Percentiles rank a stretch among this genome's conserved stretches.
These are phyloP conservation scores for Eristalis tenax DNA, from an alignment of 2,888 invertebrate species.

Conservation along the genomic window DNA sequence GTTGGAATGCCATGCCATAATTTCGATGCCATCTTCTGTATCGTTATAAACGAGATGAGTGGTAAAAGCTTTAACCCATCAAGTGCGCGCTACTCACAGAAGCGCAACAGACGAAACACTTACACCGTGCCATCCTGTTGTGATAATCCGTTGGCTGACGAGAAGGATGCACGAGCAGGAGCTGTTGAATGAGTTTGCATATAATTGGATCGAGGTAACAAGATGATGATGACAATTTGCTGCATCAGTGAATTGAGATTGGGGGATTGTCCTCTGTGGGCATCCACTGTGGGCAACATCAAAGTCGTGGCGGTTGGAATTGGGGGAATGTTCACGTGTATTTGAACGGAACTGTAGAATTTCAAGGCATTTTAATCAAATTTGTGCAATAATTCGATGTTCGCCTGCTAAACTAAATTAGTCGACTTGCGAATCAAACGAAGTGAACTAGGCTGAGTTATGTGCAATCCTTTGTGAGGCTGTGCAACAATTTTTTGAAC, in stretches of 20 bases:
- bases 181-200: conserved; percentile 43
- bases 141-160: conserved; percentile 31
- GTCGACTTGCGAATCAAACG: too few species aligned
- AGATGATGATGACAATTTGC: conserved; percentile 51
- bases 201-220: conserved; percentile 62
- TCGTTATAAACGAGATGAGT: conserved; percentile 6
- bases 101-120: conserved; percentile 63
- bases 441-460: too few species aligned
- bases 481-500: too few species aligned
- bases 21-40: conserved; percentile 7
- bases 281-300: not conserved
- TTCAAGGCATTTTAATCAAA: not conserved
- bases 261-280: conserved; percentile 25
- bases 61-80: conserved; percentile 32
- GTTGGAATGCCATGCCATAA: conserved; percentile 21
- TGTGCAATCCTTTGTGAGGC: too few species aligned
- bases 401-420: too few species aligned
- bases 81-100: conserved; percentile 43
- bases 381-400: too few species aligned
- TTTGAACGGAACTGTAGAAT: not conserved
- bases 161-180: conserved; percentile 3
- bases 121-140: conserved; percentile 44
- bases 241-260: conserved; percentile 42
- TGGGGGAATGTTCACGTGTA: not conserved
- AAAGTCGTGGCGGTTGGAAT: not conserved